A percentile compares a stretch with the other conserved stretches of the same genome.
Evolutionary conservation across 1,140 invertebrate genomes (phyloP).

Genomic region (Drosophila melanogaster): DNA sequence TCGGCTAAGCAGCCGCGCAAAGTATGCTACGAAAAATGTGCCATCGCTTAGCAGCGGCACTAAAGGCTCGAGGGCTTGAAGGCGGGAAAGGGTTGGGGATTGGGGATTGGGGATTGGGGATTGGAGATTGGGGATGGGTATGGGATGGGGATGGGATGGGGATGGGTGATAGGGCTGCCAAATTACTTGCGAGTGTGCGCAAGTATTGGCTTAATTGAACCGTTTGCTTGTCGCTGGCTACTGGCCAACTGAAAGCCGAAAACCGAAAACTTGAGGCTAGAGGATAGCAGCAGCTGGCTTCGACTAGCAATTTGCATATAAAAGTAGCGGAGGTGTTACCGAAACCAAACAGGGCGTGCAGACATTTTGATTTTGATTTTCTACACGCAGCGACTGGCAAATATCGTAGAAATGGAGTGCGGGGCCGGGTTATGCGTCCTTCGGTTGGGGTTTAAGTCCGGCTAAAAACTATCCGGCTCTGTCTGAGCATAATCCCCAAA

Average conservation of each 20-base stretch:
- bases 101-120: background rate
- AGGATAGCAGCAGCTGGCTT: constrained; percentile 19
- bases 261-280: background rate
- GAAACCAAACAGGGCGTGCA: constrained; percentile 50
- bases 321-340: constrained; percentile 32
- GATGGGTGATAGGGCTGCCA: constrained; percentile 17
- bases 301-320: constrained; percentile 65
- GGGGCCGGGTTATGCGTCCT: background rate
- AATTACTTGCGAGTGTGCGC: constrained; percentile 71
- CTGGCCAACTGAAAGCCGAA: background rate
- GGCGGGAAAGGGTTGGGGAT: background rate
- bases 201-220: constrained; percentile 81
- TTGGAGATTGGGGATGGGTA: too few relatives aligned
- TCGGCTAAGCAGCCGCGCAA: constrained; percentile 58
- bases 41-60: constrained; percentile 48
- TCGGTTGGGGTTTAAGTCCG: background rate
- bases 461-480: background rate
- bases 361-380: constrained; percentile 40
- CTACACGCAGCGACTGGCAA: constrained; percentile 4
- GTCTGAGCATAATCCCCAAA: constrained; percentile 14
- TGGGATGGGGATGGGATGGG: too few relatives aligned
- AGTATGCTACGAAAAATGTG: constrained; percentile 70
- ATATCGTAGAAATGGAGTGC: constrained; percentile 24
- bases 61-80: background rate
- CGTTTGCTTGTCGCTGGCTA: constrained; percentile 36